These are phyloP conservation scores for Callinectes sapidus DNA, from an alignment of 2,888 invertebrate species.

Conservation along the genomic window DNA sequence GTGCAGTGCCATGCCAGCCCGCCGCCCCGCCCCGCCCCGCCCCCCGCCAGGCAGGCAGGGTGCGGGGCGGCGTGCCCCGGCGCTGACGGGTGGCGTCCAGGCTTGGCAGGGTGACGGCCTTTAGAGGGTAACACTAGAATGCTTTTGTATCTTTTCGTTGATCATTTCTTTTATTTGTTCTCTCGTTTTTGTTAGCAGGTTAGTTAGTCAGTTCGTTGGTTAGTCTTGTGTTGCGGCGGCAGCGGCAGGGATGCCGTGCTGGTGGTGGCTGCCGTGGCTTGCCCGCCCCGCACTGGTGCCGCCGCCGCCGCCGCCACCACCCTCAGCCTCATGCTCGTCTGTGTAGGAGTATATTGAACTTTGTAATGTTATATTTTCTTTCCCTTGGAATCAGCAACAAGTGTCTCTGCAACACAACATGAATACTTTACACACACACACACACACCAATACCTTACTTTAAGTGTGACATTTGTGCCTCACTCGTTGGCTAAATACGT, in stretches of 20 bases:
- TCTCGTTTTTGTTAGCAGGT: constrained; percentile 8
- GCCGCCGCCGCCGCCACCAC: background rate
- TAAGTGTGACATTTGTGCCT: background rate
- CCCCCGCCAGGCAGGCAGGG: too few relatives aligned
- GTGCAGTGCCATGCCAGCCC: background rate
- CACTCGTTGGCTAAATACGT: background rate
- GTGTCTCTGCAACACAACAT: background rate
- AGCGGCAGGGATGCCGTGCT: background rate
- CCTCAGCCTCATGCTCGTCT: background rate
- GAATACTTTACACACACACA: background rate
- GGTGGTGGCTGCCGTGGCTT: background rate
- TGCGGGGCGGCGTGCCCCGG: background rate
- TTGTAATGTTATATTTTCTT: constrained; percentile 9
- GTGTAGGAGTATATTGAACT: background rate
- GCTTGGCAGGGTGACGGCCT: background rate
- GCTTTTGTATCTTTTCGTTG: background rate
- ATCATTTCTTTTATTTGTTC: background rate
- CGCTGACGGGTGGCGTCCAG: background rate
- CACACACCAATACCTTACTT: background rate
- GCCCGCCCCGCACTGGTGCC: background rate
- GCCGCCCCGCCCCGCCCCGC: constrained; percentile 10
- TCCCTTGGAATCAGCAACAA: background rate
- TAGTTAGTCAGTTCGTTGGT: constrained; percentile 34
- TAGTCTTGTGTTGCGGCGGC: background rate
- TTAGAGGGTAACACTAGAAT: background rate